phyloP scores from a whole-genome alignment of 2,113 vertebrate genomes.

The Oncorhynchus nerka region DNA sequence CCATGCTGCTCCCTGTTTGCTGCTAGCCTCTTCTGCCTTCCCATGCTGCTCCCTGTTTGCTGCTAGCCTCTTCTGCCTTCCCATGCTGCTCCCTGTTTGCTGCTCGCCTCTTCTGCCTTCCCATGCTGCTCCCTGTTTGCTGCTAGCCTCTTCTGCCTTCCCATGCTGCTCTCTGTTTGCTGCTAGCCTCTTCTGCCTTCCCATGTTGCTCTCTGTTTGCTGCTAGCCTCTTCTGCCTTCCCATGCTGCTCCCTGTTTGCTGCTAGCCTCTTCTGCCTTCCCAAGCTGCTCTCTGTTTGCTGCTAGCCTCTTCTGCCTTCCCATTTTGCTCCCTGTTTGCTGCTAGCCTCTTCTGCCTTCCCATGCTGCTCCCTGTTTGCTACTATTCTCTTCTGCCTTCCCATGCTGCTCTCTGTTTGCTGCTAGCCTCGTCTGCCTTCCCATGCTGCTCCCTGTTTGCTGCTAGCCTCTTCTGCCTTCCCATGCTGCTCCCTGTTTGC shows the following conservation, averaged over 20 bases:
- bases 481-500: slow-evolving; percentile 36
- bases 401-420: slow-evolving; percentile 36
- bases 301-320: not conserved
- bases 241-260: slow-evolving; percentile 36
- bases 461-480: not conserved
- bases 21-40: not conserved
- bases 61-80: not conserved
- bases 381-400: not conserved
- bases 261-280: not conserved
- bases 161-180: slow-evolving; percentile 16
- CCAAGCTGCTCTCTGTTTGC: slow-evolving; percentile 36
- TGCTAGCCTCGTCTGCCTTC: not conserved
- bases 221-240: not conserved
- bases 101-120: not conserved
- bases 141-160: not conserved
- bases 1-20: slow-evolving; percentile 37
- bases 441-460: slow-evolving; percentile 17
- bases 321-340: slow-evolving; percentile 17
- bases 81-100: slow-evolving; percentile 16
- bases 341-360: not conserved
- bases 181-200: not conserved
- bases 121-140: slow-evolving; percentile 16
- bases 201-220: slow-evolving; percentile 36
- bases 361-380: slow-evolving; percentile 37
- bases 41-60: slow-evolving; percentile 37